Percentiles rank a stretch among this genome's conserved stretches.
Conservation (phyloP, 2,797 vertebrate species). For the Aphelocoma californica region DNA sequence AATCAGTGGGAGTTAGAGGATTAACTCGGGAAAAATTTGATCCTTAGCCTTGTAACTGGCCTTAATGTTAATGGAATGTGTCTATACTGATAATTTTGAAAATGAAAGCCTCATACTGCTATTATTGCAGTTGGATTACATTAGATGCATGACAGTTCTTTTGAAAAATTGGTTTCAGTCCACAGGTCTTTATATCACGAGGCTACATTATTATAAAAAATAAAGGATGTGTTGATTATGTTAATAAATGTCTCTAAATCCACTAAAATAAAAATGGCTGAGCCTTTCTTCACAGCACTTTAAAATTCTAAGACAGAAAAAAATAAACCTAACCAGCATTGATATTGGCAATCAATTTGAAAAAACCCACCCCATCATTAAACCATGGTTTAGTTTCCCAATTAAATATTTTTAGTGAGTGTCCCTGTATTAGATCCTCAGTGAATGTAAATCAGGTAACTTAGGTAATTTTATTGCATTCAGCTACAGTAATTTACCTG, state of each 20-base stretch:
- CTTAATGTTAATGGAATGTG: slow-evolving; percentile 20
- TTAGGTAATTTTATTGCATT: background rate
- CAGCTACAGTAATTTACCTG: background rate
- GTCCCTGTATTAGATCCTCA: background rate
- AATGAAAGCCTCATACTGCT: background rate
- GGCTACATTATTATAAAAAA: background rate
- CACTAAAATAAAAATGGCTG: background rate
- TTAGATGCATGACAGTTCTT: background rate
- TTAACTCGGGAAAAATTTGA: background rate
- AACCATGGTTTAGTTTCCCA: background rate
- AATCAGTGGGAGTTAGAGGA: background rate
- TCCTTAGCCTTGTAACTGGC: slow-evolving; percentile 24
- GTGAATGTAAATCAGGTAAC: background rate
- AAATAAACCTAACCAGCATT: background rate
- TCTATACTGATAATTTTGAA: background rate
- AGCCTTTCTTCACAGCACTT: background rate
- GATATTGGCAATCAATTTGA: background rate
- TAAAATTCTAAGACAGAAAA: background rate
- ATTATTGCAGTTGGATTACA: background rate
- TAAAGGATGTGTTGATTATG: background rate
- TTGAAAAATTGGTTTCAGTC: slow-evolving; percentile 27
- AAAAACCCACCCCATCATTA: background rate
- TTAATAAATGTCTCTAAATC: background rate
- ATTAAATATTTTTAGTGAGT: background rate
- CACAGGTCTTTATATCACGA: background rate